Conservation (phyloP, 2,797 vertebrate species). For the Acridotheres tristis region DNA sequence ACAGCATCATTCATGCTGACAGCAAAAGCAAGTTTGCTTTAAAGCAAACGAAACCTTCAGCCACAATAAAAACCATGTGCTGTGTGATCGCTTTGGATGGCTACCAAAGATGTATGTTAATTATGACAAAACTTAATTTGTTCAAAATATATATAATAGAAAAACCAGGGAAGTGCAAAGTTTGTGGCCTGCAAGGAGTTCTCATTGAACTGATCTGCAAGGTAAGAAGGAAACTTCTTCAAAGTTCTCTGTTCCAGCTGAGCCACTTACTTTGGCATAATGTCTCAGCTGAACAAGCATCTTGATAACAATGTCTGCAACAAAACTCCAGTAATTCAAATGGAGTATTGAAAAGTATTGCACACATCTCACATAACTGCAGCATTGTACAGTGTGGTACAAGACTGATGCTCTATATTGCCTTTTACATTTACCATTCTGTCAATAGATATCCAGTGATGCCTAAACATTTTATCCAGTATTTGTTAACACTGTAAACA, state of each 20-base stretch:
- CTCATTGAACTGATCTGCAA: background rate
- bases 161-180: background rate
- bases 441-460: background rate
- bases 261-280: background rate
- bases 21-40: background rate
- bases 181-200: background rate
- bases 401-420: background rate
- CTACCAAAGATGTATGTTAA: background rate
- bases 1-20: background rate
- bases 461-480: background rate
- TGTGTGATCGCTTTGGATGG: background rate
- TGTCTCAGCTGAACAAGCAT: background rate
- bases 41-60: background rate
- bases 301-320: background rate
- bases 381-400: background rate
- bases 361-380: background rate
- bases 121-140: background rate
- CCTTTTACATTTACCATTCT: background rate
- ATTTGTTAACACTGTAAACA: background rate
- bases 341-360: background rate
- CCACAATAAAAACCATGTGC: accelerated
- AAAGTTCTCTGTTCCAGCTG: background rate
- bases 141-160: background rate
- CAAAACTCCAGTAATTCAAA: background rate
- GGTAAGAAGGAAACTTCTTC: background rate